Evolutionary conservation across 2,797 vertebrate genomes (phyloP), one percentile per base, ranked within the genome.

Genomic region (Leptodactylus fallax): DNA sequence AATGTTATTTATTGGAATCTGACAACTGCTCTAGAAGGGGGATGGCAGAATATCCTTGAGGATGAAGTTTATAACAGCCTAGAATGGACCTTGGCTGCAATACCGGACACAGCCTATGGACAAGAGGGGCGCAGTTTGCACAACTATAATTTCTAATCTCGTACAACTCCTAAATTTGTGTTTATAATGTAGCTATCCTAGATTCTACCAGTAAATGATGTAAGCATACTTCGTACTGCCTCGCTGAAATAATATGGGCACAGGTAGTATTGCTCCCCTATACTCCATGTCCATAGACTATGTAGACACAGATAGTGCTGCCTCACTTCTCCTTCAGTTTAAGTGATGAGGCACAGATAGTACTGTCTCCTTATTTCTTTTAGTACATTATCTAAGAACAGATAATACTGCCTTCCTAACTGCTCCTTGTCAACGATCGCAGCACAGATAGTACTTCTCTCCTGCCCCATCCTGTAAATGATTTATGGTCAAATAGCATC

Each of bases 1-100:
- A 16, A 5, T 45, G 3, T 11, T 47, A 65, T 23, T 87, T 81
- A 87, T 81, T 36, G 77, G 78, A 81, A 81, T 53, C 53, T 25
- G 69, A 12, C 36, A 36, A 36, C 36, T 36, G 36, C 36, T 36
- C 36, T 36, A 36, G 19, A n/a, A 7, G 23, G 23, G 12, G n/a
- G 23, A 65, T 65, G 12, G 7, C 23, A 65, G 23, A 65, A 65
- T 25, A 65, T 65, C 63, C 63, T 25, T 12, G 21, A 63, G 61
- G 61, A 63, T 1, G 3, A 58, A 7, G 12, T 14, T 8, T 58
- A 14, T 14, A 0, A 58, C n/a, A 3, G 8, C 19, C 5, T 10
- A 5, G 6, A 63, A 7, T 19, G 21, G 61, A 12, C 7, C 7
- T 63, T 3, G 9, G n/a, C 21, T 23, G 61, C 9, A 63, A 63